Conservation (phyloP, 2,797 vertebrate genomes). For the Gallinago stenura region DNA sequence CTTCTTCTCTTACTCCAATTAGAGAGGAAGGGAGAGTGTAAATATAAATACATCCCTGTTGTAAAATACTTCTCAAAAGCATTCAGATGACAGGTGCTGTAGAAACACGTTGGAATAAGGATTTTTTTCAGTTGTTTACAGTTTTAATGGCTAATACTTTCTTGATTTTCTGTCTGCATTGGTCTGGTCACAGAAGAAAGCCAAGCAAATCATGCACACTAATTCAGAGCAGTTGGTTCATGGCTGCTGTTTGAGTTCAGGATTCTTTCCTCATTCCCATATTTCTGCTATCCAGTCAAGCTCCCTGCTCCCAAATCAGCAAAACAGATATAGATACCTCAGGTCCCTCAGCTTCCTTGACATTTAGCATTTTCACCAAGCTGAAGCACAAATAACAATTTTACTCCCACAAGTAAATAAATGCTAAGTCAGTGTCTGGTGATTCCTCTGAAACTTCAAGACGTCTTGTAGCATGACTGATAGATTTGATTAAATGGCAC, state of each 20-base stretch:
- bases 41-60: not conserved
- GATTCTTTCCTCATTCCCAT: not conserved
- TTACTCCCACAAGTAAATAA: conserved; percentile 45
- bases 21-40: not conserved
- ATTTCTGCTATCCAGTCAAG: not conserved
- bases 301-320: not conserved
- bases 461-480: conserved; percentile 60
- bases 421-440: conserved; percentile 29
- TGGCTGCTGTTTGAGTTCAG: not conserved
- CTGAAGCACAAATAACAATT: not conserved
- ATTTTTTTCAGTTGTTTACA: not conserved
- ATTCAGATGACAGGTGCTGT: not conserved
- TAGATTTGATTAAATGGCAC: conserved; percentile 71
- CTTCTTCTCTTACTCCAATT: not conserved
- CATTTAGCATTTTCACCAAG: conserved; percentile 18
- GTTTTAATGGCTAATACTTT: conserved; percentile 22
- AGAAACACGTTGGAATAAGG: not conserved
- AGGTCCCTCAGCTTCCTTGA: not conserved
- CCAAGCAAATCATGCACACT: not conserved
- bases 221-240: not conserved
- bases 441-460: conserved; percentile 51
- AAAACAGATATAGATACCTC: not conserved
- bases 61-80: not conserved
- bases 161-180: not conserved
- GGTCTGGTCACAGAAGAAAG: not conserved